Base-by-base conservation (phyloP, 2,797 vertebrate species). In the Gymnoscopelus microlampas region DNA sequence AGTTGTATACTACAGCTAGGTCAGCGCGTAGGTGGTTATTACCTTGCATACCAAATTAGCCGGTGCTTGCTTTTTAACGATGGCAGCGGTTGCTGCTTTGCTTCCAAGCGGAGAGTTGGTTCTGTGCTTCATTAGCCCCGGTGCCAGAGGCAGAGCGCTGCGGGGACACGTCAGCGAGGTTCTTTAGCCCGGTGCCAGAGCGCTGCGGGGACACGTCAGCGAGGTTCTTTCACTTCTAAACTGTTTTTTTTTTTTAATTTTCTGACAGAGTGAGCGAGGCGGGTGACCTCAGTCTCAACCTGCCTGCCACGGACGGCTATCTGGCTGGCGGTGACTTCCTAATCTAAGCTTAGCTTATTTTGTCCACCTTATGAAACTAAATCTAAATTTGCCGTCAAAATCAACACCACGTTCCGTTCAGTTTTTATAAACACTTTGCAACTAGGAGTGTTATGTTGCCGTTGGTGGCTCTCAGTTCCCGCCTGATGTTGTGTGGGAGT, bases 81-180 rank as follows among this genome's bases (percentile, higher is more conserved):
- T 3, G 79, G 68, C 67, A 24, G 75, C 78, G 48, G 13, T 2
- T 11, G 48, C 13, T 5, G 9, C 48, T 49, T 49, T 32, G 26
- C 74, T 85, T 79, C 56, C 71, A 66, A 32, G 32, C 5, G 32
- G 32, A 32, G 32, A 32, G 32, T 32, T 32, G 32, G 32, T 32
- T 66, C 48, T 35, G 70, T 77, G 85, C 80, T 86, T 86, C 69
- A 83, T 88, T 80, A 75, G 66, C n/a, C 60, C 58, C 69, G 73
- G 74, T 82, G 74, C 79, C n/a, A n/a, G n/a, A n/a, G n/a, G n/a
- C 77, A 80, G 66, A 73, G 60, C 73, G 61, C 65, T 63, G 55
- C 57, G 83, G 70, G 60, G 54, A 59, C 72, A 77, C 60, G 70
- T 79, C 65, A 29, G 53, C 12, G 7, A 57, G 66, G 74, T 71